Conservation (phyloP, 2,113 vertebrate species). For the Vidua macroura region DNA sequence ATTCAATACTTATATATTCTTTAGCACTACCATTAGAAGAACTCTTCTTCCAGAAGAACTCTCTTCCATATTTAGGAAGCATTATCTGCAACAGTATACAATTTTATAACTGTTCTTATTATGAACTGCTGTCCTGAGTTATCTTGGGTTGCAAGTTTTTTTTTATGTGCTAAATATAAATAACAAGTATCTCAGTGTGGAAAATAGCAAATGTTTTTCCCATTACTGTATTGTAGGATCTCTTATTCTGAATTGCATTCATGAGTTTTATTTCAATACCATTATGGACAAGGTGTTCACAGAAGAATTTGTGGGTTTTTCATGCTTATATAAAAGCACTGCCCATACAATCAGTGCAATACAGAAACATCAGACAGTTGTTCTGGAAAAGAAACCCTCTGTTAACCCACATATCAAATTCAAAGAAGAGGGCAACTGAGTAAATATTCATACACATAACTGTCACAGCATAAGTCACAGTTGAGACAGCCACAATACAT, state of each 20-base stretch:
- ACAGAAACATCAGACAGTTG: neutral
- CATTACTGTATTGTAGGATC: neutral
- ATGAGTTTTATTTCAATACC: neutral
- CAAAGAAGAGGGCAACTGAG: neutral
- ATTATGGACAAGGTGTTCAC: neutral
- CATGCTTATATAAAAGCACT: neutral
- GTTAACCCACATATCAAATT: neutral
- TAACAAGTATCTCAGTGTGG: neutral
- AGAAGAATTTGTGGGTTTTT: neutral
- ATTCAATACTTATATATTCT: neutral
- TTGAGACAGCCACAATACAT: neutral
- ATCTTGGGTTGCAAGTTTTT: neutral
- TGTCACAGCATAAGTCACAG: neutral
- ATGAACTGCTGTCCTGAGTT: neutral
- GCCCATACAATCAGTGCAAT: neutral
- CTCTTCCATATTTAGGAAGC: neutral
- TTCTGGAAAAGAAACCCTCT: neutral
- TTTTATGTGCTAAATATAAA: neutral
- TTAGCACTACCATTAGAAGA: neutral
- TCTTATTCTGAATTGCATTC: neutral
- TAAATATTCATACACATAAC: neutral
- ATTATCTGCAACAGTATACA: neutral
- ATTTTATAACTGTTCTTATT: neutral
- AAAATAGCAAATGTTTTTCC: fast-evolving
- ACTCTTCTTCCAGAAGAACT: neutral